Percentiles rank a stretch among this genome's conserved stretches.
Evolutionary conservation across 2,888 invertebrate species (phyloP).

Genomic region (Tuberolachnus salignus): DNA sequence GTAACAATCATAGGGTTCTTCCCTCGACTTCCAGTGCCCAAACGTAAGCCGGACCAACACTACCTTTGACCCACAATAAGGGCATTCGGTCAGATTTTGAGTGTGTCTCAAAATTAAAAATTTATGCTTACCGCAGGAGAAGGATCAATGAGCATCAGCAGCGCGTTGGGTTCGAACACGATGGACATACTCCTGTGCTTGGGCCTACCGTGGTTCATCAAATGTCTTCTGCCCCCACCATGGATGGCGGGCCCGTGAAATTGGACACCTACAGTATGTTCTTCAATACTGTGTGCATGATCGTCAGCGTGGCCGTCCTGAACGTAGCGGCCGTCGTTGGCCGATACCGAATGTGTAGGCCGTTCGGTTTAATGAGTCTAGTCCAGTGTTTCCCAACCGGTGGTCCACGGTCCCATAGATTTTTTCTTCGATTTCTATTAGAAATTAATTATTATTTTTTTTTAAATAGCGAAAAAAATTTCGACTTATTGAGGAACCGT

Average conservation of each 20-base stretch:
- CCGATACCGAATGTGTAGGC: conserved; percentile 73
- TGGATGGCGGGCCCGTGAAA: conserved; percentile 65
- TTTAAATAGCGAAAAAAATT: too few relatives aligned
- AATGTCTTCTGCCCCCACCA: conserved; percentile 65
- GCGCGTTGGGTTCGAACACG: conserved; percentile 84
- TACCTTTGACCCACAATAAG: too few relatives aligned
- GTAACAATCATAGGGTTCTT: not conserved
- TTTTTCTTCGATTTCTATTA: too few relatives aligned
- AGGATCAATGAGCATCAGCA: conserved; percentile 85
- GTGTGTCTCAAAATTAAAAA: not conserved
- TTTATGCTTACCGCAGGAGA: conserved; percentile 71
- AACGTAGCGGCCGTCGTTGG: conserved; percentile 72
- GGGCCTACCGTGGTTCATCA: conserved; percentile 85
- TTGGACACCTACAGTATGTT: conserved; percentile 81
- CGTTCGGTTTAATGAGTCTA: conserved; percentile 72
- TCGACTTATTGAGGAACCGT: too few relatives aligned
- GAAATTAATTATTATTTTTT: too few relatives aligned
- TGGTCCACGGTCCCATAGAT: too few relatives aligned
- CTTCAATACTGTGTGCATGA: conserved; percentile 79
- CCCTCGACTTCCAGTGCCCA: too few relatives aligned
- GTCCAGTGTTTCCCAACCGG: too few relatives aligned
- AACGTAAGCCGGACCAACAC: too few relatives aligned
- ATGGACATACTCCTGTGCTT: conserved; percentile 82
- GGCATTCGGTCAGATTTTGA: not conserved
- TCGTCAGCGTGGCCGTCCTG: conserved; percentile 75